Evolutionary conservation across 2,797 vertebrate genomes (phyloP), one percentile per base, ranked within the genome.

Genomic region (Xiphorhynchus erythropygius): DNA sequence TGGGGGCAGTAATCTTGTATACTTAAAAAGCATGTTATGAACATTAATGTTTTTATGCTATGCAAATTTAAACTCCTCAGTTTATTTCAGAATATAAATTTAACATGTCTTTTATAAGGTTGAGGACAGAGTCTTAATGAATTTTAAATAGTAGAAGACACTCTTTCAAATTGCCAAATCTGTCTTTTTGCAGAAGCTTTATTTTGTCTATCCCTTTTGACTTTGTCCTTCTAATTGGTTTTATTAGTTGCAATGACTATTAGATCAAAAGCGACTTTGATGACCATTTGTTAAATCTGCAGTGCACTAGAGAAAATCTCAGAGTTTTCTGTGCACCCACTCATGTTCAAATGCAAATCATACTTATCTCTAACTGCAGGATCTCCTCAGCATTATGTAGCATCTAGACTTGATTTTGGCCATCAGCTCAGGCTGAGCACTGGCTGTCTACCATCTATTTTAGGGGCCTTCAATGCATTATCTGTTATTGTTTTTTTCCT

Each of bases 221-320:
- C 71, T 90, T 92, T 89, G 78, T 92, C 56, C 35, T 76, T 94
- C 33, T 93, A 75, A 86, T 86, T 81, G 28, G 35, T 83, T 83
- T 84, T 82, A 68, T 89, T 90, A 60, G 37, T 84, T 91, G 44
- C 53, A 85, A 30, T 92, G 60, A 80, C 64, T 74, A 8, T 65
- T 74, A 67, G 56, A 77, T 93, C 42, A 94, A 87, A 94, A 89
- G 74, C 44, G 37, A 50, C 70, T 90, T 90, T 87, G 78, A 86
- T 96, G 68, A 63, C 52, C 62, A 71, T 93, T 92, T 91, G 55
- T 91, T 90, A 89, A 89, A 84, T 89, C 59, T 52, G 28, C 25
- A 73, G 39, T n/a, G 24, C 65, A 56, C 60, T 70, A 81, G 83
- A 76, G 50, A 69, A 86, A 85, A 71, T 28, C 18, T 62, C 24